Base-by-base conservation (phyloP, 2,113 vertebrate species). In the Festucalex cinctus region DNA sequence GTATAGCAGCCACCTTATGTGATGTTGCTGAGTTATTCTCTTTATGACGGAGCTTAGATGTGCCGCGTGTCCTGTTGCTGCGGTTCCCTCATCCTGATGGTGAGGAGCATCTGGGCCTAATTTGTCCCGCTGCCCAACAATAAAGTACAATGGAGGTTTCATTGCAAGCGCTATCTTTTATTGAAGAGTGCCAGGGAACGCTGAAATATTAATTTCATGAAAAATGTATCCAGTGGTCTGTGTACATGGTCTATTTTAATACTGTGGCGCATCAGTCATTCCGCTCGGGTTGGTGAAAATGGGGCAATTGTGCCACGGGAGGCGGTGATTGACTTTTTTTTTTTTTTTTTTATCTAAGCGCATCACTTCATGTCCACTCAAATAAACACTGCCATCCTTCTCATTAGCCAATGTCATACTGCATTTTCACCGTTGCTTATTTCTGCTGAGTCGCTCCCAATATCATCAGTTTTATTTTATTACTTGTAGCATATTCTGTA, bases 151-250 rank as follows among this genome's bases (percentile, higher is more conserved):
- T 84, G 63, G n/a, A 80, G 78, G 70, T 86, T 90, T 88, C 81
- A 86, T 75, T 85, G 86, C 63, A 90, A 83, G 86, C 82, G 54
- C 86, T 81, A 91, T 90, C 48, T 91, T 86, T 92, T 90, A 90
- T 91, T 90, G 77, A 90, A 86, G 75, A 83, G 78, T 85, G 88
- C 80, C 79, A 69, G 85, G 80, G 73, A 74, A 65, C 74, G 79
- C 77, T 91, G 83, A 91, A 92, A 90, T 90, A 93, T 92, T 88
- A 75, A 84, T 91, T 90, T 88, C 88, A 90, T 92, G 64, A 89
- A 92, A 91, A 88, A 91, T 91, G 86, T 85, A 91, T 88, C 74
- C 75, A 57, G 73, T 75, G 76, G 84, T 85, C 76, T 86, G 84
- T 87, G 84, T 85, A 83, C 81, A 89, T 56, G 85, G 75, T 88